Percentiles rank a stretch among this genome's conserved stretches.
Evolutionary conservation across 2,888 invertebrate genomes (phyloP).

Genomic region (Anticlea derivata): DNA sequence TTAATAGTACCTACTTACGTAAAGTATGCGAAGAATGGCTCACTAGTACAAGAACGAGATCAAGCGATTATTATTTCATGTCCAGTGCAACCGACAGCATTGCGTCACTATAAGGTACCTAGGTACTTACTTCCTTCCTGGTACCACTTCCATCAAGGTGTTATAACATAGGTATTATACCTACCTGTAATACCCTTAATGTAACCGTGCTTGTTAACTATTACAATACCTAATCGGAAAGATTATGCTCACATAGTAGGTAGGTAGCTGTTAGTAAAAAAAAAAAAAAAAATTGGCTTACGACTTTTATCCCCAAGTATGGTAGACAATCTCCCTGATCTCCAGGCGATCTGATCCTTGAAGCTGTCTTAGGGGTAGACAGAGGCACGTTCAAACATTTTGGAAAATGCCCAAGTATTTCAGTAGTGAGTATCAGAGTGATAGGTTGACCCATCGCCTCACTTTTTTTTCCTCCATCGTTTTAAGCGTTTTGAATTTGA

Average conservation of each 20-base stretch:
- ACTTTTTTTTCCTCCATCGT: too few relatives aligned
- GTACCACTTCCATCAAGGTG: slow-evolving; percentile 25
- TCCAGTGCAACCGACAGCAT: slow-evolving; percentile 20
- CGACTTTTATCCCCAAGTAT: too few relatives aligned
- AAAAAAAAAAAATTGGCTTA: too few relatives aligned
- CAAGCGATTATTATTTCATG: slow-evolving; percentile 25
- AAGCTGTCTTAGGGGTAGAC: too few relatives aligned
- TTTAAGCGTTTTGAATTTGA: too few relatives aligned
- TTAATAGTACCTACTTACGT: slow-evolving; percentile 1
- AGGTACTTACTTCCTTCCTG: slow-evolving; percentile 25
- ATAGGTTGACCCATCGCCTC: too few relatives aligned
- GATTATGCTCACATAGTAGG: not conserved
- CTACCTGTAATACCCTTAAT: not conserved
- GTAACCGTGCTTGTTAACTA: not conserved
- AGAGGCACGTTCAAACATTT: too few relatives aligned
- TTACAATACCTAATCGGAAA: not conserved
- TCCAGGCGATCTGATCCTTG: too few relatives aligned
- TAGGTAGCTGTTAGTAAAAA: too few relatives aligned
- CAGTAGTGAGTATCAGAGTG: too few relatives aligned
- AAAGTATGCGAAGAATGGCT: slow-evolving; percentile 25
- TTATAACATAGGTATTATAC: slow-evolving; percentile 3
- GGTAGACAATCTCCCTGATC: too few relatives aligned
- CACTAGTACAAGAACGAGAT: slow-evolving; percentile 26
- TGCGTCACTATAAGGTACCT: slow-evolving; percentile 25
- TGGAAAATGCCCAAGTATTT: too few relatives aligned